Base-by-base conservation (phyloP, 35 echinoderm and acorn worm species). In the Apostichopus californicus region DNA sequence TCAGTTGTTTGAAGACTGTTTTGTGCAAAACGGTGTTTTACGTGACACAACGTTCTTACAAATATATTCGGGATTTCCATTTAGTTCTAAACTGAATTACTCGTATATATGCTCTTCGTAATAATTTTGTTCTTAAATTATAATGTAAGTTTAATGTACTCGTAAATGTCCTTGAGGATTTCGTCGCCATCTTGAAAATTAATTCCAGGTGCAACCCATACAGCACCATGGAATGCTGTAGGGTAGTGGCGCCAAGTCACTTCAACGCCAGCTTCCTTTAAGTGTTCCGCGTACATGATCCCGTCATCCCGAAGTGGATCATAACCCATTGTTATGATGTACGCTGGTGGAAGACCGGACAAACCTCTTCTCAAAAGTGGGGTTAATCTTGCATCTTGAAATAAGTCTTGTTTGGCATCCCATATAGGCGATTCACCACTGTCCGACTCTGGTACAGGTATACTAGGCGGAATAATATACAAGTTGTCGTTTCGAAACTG, bases 251-350 rank as follows among this genome's bases (percentile, higher is more conserved):
- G 90, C 92, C 94, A 95, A 8, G 65, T 78, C 14, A 77, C 86
- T 20, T 78, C 53, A 12, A 98, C 92, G 9, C 87, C 79, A 6
- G 84, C 92, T 13, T 90, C 46, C 63, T 95, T 84, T 55, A 98
- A 56, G 14, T 79, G 89, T 66, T 93, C 80, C 7, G 77, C 83
- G 86, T 95, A 95, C 4, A 98, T 80, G 11, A 98, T 92, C 4
- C 96, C 96, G 18, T 98, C 96, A 77, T 98, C 96, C 3, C 96
- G 90, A 3, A 98, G 59, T 11, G 77, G 88, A 83, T 98, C 96
- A 75, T 93, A 88, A 75, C 93, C 90, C 28, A 91, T 78, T 5
- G 96, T 98, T 23, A 88, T 59, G 18, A 98, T 93, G 79, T 98
- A 98, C 3, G 96, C 96, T 20, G 88, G 59, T 57, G 96, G 96